phyloP scores from a whole-genome alignment of 2,888 invertebrate species.

The Panorpa germanica region DNA sequence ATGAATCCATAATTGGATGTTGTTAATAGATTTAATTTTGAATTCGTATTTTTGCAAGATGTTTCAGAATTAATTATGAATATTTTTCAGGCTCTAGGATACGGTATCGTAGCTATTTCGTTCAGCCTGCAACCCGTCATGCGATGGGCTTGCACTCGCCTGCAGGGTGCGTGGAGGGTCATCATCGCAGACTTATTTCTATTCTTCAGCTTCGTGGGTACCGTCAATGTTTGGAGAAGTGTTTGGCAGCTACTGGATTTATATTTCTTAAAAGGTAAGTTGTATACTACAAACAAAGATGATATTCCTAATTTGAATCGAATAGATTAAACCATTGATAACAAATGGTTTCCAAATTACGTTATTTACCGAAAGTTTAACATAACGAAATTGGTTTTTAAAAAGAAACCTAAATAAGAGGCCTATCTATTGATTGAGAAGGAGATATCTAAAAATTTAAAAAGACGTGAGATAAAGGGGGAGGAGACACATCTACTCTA shows the following conservation, averaged over 20 bases:
- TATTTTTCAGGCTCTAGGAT: constrained; percentile 50
- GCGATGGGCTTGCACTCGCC: constrained; percentile 45
- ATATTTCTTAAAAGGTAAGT: constrained; percentile 53
- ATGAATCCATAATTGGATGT: no score
- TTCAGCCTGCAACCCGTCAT: constrained; percentile 58
- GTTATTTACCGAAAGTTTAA: no score
- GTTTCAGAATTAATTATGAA: no score
- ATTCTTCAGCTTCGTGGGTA: constrained; percentile 56
- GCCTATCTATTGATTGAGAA: no score
- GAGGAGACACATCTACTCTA: no score
- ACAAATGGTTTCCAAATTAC: no score
- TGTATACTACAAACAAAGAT: constrained; percentile 2
- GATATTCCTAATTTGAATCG: not conserved
- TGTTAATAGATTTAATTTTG: no score
- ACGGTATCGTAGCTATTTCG: constrained; percentile 48
- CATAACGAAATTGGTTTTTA: no score
- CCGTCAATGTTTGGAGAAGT: constrained; percentile 77
- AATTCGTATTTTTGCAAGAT: no score
- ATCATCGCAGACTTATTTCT: constrained; percentile 59
- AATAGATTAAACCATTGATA: not conserved
- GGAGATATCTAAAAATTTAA: no score
- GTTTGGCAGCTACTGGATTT: constrained; percentile 67
- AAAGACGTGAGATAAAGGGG: no score
- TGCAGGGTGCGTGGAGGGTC: constrained; percentile 45
- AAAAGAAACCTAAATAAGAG: no score